These are phyloP conservation scores for Conopomorpha cramerella DNA, from an alignment of 1,140 invertebrate genomes.

Conservation along the genomic window DNA sequence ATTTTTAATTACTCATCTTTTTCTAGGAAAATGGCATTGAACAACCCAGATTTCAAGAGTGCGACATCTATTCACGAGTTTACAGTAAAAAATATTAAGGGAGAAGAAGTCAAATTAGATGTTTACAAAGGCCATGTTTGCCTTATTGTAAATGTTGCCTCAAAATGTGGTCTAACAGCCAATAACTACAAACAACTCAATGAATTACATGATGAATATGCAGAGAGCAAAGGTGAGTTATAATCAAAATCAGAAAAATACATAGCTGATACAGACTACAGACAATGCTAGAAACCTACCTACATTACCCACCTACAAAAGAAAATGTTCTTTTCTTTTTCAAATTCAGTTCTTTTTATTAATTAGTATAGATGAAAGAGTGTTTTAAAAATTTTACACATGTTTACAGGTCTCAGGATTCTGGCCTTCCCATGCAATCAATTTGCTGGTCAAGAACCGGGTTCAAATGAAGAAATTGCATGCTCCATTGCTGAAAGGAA, in stretches of 20 bases:
- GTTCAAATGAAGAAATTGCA: slow-evolving; percentile 75
- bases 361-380: neutral
- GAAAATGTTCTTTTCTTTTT: too few relatives aligned
- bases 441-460: slow-evolving; percentile 84
- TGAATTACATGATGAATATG: slow-evolving; percentile 75
- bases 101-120: slow-evolving; percentile 73
- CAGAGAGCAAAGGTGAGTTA: slow-evolving; percentile 52
- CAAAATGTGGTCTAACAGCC: slow-evolving; percentile 84
- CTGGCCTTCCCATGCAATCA: slow-evolving; percentile 94
- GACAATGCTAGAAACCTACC: too few relatives aligned
- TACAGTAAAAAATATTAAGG: slow-evolving; percentile 75
- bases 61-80: slow-evolving; percentile 79
- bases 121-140: slow-evolving; percentile 76
- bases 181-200: slow-evolving; percentile 81
- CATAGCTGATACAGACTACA: too few relatives aligned
- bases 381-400: neutral
- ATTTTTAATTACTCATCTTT: slow-evolving; percentile 6
- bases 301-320: too few relatives aligned
- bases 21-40: slow-evolving; percentile 35
- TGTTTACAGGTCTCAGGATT: slow-evolving; percentile 66
- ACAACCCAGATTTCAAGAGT: slow-evolving; percentile 53
- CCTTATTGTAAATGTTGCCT: slow-evolving; percentile 88
- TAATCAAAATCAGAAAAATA: neutral
- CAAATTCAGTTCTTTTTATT: slow-evolving; percentile 2
- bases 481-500: slow-evolving; percentile 75